A percentile compares a stretch with the other conserved stretches of the same genome.
Evolutionary conservation across 2,888 invertebrate genomes (phyloP).

Genomic region (Habroteleia sp.): DNA sequence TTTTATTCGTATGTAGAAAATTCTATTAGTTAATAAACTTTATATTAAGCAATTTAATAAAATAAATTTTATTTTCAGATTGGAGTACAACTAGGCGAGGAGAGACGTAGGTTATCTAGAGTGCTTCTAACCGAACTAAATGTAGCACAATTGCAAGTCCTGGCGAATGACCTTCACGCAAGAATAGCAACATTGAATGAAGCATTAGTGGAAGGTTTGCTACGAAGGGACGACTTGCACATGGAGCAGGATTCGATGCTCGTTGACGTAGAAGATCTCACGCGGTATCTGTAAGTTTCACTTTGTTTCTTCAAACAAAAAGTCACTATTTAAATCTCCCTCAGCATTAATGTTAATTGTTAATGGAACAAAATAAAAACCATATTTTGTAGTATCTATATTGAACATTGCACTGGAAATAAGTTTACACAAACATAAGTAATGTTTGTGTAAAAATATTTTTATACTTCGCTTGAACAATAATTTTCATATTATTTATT

Average conservation of each 20-base stretch:
- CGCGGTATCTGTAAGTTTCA: conserved; percentile 90
- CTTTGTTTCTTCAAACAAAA: background rate
- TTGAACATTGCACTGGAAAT: no score
- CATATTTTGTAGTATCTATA: no score
- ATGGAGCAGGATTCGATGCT: conserved; percentile 99
- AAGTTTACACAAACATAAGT: no score
- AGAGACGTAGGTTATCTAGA: conserved; percentile 90
- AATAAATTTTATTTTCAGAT: conserved; percentile 83
- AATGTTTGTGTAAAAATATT: no score
- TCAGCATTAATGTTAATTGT: no score
- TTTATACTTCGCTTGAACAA: no score
- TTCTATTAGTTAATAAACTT: no score
- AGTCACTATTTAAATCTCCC: no score
- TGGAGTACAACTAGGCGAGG: conserved; percentile 90
- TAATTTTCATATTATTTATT: no score
- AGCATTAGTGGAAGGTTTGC: conserved; percentile 91
- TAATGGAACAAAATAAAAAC: no score
- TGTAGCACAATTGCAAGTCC: conserved; percentile 95
- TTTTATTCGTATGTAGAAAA: no score
- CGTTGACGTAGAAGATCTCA: conserved; percentile 97
- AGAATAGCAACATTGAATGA: conserved; percentile 97
- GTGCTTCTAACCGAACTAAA: conserved; percentile 96
- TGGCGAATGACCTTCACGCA: conserved; percentile 96
- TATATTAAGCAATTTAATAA: no score
- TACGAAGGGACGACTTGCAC: conserved; percentile 96